A percentile compares a stretch with the other conserved stretches of the same genome.
Conservation (phyloP, 2,113 vertebrate species). For the Thunnus maccoyii region DNA sequence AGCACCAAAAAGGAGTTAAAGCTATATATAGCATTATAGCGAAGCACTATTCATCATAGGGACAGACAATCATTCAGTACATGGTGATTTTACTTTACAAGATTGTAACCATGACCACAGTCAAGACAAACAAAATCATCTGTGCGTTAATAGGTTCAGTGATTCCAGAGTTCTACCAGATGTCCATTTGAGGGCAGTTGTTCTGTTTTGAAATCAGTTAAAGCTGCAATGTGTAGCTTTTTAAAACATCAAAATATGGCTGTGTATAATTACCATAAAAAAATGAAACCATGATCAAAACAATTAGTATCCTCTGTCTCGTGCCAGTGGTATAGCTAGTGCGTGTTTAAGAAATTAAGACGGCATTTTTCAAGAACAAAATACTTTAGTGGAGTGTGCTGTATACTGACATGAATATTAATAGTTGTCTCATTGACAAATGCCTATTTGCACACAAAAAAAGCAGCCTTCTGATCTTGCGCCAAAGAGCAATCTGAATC, state of each 20-base stretch:
- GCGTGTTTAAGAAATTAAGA: constrained; percentile 14
- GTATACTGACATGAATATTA: background rate
- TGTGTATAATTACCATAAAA: constrained; percentile 38
- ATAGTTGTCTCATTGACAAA: constrained; percentile 8
- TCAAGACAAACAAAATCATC: constrained; percentile 70
- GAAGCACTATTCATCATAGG: constrained; percentile 30
- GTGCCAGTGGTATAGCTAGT: background rate
- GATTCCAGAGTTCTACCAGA: constrained; percentile 66
- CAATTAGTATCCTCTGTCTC: constrained; percentile 10
- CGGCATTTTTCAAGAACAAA: background rate
- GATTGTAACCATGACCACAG: constrained; percentile 73
- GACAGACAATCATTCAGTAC: constrained; percentile 33
- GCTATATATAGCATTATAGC: background rate
- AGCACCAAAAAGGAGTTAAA: constrained; percentile 2
- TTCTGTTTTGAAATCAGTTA: constrained; percentile 39
- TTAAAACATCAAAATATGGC: constrained; percentile 35
- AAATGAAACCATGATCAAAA: constrained; percentile 21
- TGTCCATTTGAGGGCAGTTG: constrained; percentile 59
- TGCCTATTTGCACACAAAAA: background rate
- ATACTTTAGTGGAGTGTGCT: too few species aligned
- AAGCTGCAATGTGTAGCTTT: constrained; percentile 32
- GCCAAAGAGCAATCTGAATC: constrained; percentile 1
- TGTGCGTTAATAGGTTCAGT: constrained; percentile 52
- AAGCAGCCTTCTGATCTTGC: constrained; percentile 9
- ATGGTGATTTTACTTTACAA: constrained; percentile 48